Conservation (phyloP, 2,113 vertebrate species). For the Fukomys damarensis region DNA sequence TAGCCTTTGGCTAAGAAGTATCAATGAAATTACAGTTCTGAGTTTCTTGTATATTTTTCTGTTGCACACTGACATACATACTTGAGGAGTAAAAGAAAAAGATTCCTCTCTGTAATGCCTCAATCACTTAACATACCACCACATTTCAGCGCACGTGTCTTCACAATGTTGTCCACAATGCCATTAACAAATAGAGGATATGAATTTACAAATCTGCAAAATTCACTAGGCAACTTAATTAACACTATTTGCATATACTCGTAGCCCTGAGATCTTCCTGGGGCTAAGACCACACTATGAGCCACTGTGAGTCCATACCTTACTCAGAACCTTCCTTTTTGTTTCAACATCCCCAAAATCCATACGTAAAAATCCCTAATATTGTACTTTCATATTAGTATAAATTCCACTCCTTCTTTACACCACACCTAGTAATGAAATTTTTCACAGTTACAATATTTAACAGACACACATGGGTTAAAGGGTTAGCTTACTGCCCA, state of each 20-base stretch:
- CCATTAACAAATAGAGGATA: background rate
- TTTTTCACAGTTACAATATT: background rate
- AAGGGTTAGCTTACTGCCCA: background rate
- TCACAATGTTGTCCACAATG: background rate
- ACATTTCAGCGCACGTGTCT: background rate
- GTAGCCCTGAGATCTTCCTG: background rate
- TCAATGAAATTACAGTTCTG: background rate
- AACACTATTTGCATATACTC: background rate
- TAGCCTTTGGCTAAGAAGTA: background rate
- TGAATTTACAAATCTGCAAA: constrained; percentile 45
- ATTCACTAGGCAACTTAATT: background rate
- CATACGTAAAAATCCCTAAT: constrained; percentile 1
- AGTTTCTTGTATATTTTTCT: background rate
- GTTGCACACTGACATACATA: background rate
- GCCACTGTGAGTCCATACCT: background rate
- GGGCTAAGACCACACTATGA: background rate
- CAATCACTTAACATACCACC: background rate
- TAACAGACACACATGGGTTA: background rate
- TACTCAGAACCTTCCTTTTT: constrained; percentile 17
- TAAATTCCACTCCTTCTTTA: constrained; percentile 1
- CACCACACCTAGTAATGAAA: background rate
- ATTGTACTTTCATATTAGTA: background rate
- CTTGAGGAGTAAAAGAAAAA: constrained; percentile 8
- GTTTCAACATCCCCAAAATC: constrained; percentile 13
- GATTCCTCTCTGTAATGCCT: background rate